Evolutionary conservation across 2,888 invertebrate genomes (phyloP), one percentile per base, ranked within the genome.

Genomic region (Cephonodes hylas): DNA sequence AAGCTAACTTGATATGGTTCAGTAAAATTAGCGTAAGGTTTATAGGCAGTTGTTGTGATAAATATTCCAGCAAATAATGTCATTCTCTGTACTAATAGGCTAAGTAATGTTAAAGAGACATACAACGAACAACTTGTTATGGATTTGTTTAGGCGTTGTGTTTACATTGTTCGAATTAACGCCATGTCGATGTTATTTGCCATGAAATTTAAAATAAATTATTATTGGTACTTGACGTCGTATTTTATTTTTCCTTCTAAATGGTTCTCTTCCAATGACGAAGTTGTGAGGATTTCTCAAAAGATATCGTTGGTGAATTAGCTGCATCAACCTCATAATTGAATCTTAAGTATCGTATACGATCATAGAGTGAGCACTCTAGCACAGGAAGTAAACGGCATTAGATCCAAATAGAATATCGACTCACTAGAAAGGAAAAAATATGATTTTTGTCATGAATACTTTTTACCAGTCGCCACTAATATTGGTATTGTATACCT

Each of bases 151-250:
- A 57, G 42, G 13, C 25, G 45, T 57, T 57, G 27, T 65, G 63
- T 72, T 74, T 73, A 73, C 68, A 79, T 81, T 82, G 75, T 73
- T 64, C 76, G 78, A 74, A 77, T 77, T 70, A 65, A 71, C 71
- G 68, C 66, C 65, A 67, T 62, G 69, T 79, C 71, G 69, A 72
- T 82, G 80, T 81, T 81, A 84, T 77, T 86, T 88, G 88, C 87
- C 86, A 88, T 87, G 79, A 79, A 78, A 79, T 83, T 80, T 73
- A 78, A 81, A 85, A 83, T 84, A 84, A 84, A 85, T 81, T 77
- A 80, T 74, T 78, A 70, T 83, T 75, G 60, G 66, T 78, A 76
- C 64, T 64, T 68, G 42, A 64, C 45, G 18, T 53, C 27, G 27
- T 20, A 4, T 15, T 53, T 53, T 53, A 31, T 27, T 53, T 53